Evolutionary conservation across 2,888 invertebrate genomes (phyloP).

Genomic region (Luperina nickerlii): DNA sequence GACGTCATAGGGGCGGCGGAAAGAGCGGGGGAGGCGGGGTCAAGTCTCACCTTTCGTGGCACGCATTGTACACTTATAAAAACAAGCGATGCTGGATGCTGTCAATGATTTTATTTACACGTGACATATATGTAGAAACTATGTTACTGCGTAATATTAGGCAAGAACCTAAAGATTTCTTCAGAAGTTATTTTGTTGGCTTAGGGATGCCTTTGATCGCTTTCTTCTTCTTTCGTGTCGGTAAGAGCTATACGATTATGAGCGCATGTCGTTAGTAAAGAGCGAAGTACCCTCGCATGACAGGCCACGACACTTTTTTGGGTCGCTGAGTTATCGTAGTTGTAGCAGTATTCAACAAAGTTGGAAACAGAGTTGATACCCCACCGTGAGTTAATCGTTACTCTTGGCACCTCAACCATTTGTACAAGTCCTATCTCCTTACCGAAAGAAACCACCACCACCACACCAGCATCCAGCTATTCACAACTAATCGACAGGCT

Average conservation of each 20-base stretch:
- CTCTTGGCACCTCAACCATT: neutral
- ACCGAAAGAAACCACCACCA: neutral
- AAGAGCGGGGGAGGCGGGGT: too few species aligned
- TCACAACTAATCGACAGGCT: neutral
- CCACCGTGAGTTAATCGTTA: neutral
- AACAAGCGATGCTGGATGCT: conserved; percentile 4
- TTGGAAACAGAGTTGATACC: neutral
- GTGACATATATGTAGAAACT: neutral
- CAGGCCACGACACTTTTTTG: neutral
- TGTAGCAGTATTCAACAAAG: neutral
- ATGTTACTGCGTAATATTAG: neutral
- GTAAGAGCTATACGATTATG: neutral
- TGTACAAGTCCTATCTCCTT: neutral
- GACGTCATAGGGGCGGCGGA: too few species aligned
- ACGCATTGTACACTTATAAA: neutral
- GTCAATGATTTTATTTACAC: neutral
- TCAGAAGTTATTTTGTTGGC: neutral
- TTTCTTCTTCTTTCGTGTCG: neutral
- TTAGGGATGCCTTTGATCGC: neutral
- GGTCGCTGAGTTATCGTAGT: neutral
- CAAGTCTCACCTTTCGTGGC: too few species aligned
- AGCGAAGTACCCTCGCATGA: neutral
- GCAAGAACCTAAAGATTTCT: neutral
- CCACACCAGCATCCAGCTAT: too few species aligned
- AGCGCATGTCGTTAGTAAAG: neutral